A percentile compares a stretch with the other conserved stretches of the same genome.
Evolutionary conservation across 2,888 invertebrate genomes (phyloP).

Genomic region (Halocaridina rubra): DNA sequence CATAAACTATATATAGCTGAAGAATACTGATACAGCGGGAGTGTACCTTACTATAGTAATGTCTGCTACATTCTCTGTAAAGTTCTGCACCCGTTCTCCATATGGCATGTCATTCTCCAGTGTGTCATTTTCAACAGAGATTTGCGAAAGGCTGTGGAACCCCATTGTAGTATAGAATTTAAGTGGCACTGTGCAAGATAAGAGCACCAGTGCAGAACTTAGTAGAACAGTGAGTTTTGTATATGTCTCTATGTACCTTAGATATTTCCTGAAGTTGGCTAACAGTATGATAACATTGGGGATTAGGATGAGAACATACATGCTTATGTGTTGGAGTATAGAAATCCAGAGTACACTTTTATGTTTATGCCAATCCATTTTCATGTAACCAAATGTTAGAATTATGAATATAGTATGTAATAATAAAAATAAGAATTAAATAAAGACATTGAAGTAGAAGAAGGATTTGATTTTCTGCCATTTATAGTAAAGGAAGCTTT

Average conservation of each 20-base stretch:
- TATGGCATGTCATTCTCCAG: not conserved
- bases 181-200: slow-evolving; percentile 63
- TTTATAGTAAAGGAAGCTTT: slow-evolving; percentile 74
- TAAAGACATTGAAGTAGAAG: slow-evolving; percentile 72
- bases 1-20: slow-evolving; percentile 74
- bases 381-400: slow-evolving; percentile 21
- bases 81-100: too few species aligned
- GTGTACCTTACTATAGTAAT: slow-evolving; percentile 68
- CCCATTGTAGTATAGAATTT: not conserved
- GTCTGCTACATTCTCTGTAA: too few species aligned
- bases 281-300: slow-evolving; percentile 54
- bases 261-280: slow-evolving; percentile 68
- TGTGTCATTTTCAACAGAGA: not conserved
- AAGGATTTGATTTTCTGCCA: slow-evolving; percentile 73
- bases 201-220: slow-evolving; percentile 70
- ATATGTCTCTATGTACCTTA: slow-evolving; percentile 73
- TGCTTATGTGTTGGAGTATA: slow-evolving; percentile 71
- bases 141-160: too few species aligned
- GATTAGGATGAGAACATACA: slow-evolving; percentile 68
- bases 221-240: slow-evolving; percentile 70
- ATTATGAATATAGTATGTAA: slow-evolving; percentile 71
- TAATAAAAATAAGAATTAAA: slow-evolving; percentile 72
- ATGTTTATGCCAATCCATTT: slow-evolving; percentile 9
- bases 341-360: not conserved
- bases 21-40: slow-evolving; percentile 72